Conservation (phyloP, 2,888 invertebrate genomes). For the Catonia carolina region DNA sequence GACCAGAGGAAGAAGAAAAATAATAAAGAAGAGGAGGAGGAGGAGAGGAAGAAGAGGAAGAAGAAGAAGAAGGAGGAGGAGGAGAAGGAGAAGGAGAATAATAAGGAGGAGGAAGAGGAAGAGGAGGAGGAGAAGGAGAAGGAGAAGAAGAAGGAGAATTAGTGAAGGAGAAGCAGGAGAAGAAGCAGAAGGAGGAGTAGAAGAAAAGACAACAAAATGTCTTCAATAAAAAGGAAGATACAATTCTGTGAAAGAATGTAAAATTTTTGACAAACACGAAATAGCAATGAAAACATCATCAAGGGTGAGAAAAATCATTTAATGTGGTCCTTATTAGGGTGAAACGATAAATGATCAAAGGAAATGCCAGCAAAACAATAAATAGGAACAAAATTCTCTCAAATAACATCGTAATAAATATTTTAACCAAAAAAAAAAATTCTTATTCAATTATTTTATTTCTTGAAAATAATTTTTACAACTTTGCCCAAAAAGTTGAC, state of each 20-base stretch:
- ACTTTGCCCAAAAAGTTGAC: too few relatives aligned
- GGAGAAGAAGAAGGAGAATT: not conserved
- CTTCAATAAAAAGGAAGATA: not conserved
- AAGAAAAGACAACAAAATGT: not conserved
- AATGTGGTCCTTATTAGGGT: too few relatives aligned
- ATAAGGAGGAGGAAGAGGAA: not conserved
- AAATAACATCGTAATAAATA: too few relatives aligned
- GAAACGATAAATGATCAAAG: too few relatives aligned
- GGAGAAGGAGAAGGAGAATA: not conserved
- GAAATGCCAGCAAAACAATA: too few relatives aligned
- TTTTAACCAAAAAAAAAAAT: too few relatives aligned
- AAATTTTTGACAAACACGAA: too few relatives aligned
- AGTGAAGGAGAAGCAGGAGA: not conserved
- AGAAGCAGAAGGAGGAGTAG: not conserved
- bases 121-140: not conserved
- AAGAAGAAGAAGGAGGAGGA: not conserved
- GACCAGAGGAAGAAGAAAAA: not conserved
- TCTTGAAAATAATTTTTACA: too few relatives aligned
- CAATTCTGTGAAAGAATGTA: not conserved
- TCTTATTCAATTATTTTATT: too few relatives aligned
- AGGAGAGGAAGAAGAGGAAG: not conserved
- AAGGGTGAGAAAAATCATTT: too few relatives aligned
- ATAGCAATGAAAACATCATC: too few relatives aligned
- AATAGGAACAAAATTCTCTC: too few relatives aligned
- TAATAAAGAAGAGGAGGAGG: not conserved